phyloP scores from a whole-genome alignment of 2,888 invertebrate species.

The Invenusta paracnida region DNA sequence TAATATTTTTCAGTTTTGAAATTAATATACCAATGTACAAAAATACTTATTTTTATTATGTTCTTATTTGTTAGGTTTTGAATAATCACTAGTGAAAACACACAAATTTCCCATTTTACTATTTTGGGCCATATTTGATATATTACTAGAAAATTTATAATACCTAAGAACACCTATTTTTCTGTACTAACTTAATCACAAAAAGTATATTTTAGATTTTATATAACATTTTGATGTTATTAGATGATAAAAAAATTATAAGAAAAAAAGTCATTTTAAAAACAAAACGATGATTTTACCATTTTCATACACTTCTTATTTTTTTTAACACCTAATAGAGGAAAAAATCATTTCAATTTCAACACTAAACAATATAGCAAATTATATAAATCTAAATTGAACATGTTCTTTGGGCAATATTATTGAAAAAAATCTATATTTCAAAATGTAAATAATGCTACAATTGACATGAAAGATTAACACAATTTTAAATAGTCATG shows the following conservation, averaged over 20 bases:
- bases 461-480: neutral
- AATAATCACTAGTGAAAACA: neutral
- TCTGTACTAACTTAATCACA: neutral
- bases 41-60: neutral
- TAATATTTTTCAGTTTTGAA: too few relatives aligned
- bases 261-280: neutral
- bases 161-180: neutral
- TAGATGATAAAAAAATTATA: neutral
- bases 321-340: neutral
- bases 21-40: too few relatives aligned
- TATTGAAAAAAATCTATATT: neutral
- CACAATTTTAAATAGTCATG: neutral
- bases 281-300: too few relatives aligned
- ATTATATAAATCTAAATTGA: neutral
- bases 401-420: neutral
- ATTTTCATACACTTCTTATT: too few relatives aligned
- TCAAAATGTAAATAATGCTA: neutral
- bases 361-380: neutral
- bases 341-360: neutral
- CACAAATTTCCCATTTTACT: neutral
- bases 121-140: neutral
- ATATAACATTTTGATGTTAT: neutral
- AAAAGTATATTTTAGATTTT: neutral
- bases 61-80: neutral
- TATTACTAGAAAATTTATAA: neutral